Percentiles rank a stretch among this genome's conserved stretches.
Conservation (phyloP, 2,797 vertebrate genomes). For the Phalloptychus januarius region DNA sequence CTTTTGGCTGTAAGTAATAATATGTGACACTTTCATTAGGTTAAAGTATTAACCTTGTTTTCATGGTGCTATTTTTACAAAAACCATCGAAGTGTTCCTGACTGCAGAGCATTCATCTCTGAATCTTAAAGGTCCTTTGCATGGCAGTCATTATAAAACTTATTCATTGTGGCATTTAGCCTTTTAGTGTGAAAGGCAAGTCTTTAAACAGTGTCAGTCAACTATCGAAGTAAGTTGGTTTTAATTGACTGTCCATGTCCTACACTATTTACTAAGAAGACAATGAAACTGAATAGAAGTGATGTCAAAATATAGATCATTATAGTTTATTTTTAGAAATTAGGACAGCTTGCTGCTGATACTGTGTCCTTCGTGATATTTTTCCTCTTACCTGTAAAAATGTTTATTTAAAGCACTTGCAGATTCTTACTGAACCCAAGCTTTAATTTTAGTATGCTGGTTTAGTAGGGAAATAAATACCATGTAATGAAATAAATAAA, state of each 20-base stretch:
- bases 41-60: slow-evolving; percentile 58
- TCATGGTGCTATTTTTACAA: slow-evolving; percentile 26
- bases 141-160: slow-evolving; percentile 48
- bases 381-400: background rate
- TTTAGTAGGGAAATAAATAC: background rate
- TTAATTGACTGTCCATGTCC: background rate
- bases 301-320: background rate
- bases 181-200: slow-evolving; percentile 77
- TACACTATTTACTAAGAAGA: background rate
- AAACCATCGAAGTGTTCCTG: slow-evolving; percentile 60
- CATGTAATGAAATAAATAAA: background rate
- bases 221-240: background rate
- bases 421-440: background rate
- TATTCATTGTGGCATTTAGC: slow-evolving; percentile 68
- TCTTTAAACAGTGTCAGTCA: slow-evolving; percentile 73
- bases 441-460: background rate
- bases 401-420: background rate
- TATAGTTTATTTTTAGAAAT: background rate
- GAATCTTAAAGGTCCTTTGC: slow-evolving; percentile 56
- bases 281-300: background rate
- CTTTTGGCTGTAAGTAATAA: slow-evolving; percentile 44
- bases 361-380: background rate
- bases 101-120: slow-evolving; percentile 50
- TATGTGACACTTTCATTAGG: slow-evolving; percentile 57
- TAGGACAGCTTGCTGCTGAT: background rate